These are phyloP conservation scores for Gadus macrocephalus DNA, from an alignment of 2,113 vertebrate species.

Conservation along the genomic window DNA sequence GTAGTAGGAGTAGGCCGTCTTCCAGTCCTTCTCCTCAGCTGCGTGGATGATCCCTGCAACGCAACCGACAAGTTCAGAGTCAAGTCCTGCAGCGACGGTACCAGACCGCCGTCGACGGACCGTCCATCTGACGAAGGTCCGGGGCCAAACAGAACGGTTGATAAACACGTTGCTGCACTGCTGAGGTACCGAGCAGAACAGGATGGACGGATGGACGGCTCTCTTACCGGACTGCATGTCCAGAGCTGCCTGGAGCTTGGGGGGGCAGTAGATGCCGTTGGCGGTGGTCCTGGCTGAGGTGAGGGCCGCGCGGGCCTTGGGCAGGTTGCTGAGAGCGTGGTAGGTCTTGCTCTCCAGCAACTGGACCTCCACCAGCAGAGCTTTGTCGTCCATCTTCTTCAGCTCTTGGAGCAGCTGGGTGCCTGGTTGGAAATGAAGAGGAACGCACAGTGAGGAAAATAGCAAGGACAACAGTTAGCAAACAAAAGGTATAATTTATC, in stretches of 20 bases:
- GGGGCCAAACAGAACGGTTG: too few species aligned
- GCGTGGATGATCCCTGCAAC: slow-evolving; percentile 93
- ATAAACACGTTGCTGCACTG: too few species aligned
- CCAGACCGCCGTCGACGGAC: too few species aligned
- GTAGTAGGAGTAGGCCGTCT: slow-evolving; percentile 98
- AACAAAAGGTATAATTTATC: too few species aligned
- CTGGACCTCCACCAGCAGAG: slow-evolving; percentile 97
- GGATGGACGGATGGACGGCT: neutral
- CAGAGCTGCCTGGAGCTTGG: slow-evolving; percentile 94
- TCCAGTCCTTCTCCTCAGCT: slow-evolving; percentile 99
- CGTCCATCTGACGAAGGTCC: too few species aligned
- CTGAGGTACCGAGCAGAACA: neutral
- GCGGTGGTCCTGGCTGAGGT: slow-evolving; percentile 97
- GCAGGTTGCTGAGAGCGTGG: slow-evolving; percentile 96
- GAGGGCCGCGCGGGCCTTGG: slow-evolving; percentile 96
- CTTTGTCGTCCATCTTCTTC: slow-evolving; percentile 99
- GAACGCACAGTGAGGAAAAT: neutral
- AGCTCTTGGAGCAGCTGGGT: slow-evolving; percentile 92
- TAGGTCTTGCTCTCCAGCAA: slow-evolving; percentile 98
- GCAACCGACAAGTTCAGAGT: too few species aligned
- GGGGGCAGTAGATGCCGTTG: slow-evolving; percentile 98
- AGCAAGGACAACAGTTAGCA: neutral
- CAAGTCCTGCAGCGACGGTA: too few species aligned
- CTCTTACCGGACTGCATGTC: slow-evolving; percentile 96
- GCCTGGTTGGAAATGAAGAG: slow-evolving; percentile 73